Evolutionary conservation across 2,888 invertebrate species (phyloP).

Genomic region (Xylota segnis): DNA sequence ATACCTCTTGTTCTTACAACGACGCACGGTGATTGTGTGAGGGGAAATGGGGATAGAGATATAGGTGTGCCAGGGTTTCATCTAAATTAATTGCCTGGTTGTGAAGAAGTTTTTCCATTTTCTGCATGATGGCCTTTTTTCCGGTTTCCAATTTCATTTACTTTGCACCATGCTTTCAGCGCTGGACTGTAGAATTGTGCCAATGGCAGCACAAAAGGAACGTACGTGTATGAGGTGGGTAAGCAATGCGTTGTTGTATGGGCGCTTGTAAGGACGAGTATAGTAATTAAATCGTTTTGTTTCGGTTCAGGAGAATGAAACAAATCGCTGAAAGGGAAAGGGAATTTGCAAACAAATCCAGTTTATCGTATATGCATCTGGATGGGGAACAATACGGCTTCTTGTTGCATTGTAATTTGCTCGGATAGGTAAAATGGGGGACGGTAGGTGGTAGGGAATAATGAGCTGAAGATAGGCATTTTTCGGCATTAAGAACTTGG

Average conservation of each 20-base stretch:
- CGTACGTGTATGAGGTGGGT: conserved; percentile 2
- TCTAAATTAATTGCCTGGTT: conserved; percentile 71
- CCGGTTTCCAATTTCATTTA: conserved; percentile 80
- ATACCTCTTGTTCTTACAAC: conserved; percentile 26
- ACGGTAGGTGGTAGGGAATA: not conserved
- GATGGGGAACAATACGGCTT: conserved; percentile 15
- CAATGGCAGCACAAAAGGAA: conserved; percentile 44
- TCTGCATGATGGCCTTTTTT: conserved; percentile 81
- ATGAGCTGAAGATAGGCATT: not conserved
- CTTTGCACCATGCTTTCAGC: conserved; percentile 48
- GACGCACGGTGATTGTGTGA: not conserved
- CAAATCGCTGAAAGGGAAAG: conserved; percentile 20
- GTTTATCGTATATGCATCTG: conserved; percentile 22
- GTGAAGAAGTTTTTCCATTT: conserved; percentile 81
- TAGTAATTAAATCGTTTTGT: conserved; percentile 70
- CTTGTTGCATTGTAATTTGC: conserved; percentile 31
- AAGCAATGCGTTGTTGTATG: conserved; percentile 12
- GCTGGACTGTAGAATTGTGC: conserved; percentile 32
- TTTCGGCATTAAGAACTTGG: not conserved
- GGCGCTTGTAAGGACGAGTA: conserved; percentile 32
- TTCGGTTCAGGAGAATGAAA: conserved; percentile 34
- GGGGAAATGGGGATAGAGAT: not conserved
- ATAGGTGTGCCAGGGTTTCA: conserved; percentile 62
- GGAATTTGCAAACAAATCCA: conserved; percentile 39
- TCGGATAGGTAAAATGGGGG: not conserved